These are phyloP conservation scores for Micrasema minimum DNA, from an alignment of 1,140 invertebrate genomes.

Conservation along the genomic window DNA sequence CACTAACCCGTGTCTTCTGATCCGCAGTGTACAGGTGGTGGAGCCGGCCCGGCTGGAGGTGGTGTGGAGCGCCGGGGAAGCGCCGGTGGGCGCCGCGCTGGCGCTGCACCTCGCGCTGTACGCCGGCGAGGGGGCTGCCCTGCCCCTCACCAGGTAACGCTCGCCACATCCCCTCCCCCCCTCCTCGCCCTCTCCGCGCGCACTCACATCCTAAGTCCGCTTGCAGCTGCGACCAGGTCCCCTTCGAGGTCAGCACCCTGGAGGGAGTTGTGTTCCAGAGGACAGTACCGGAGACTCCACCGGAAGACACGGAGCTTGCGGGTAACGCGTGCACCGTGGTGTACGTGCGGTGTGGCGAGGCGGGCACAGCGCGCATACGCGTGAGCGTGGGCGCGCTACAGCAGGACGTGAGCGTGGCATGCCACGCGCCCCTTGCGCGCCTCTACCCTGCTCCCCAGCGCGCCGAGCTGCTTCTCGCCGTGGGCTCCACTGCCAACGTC, in stretches of 20 bases:
- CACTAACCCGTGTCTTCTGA: too few species aligned
- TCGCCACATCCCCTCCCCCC: too few species aligned
- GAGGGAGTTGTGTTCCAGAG: constrained; percentile 47
- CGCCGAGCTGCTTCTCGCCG: constrained; percentile 30
- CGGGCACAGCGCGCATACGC: constrained; percentile 32
- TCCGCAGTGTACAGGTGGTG: constrained; percentile 42
- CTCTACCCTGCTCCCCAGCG: constrained; percentile 29
- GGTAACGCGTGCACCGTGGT: constrained; percentile 45
- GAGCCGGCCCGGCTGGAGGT: constrained; percentile 45
- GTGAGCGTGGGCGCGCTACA: constrained; percentile 23
- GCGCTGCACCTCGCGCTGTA: constrained; percentile 45
- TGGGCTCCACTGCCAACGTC: constrained; percentile 46
- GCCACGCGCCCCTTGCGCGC: constrained; percentile 42
- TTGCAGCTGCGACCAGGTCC: constrained; percentile 46
- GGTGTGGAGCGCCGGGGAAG: constrained; percentile 45
- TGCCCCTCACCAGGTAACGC: constrained; percentile 43
- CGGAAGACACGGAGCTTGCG: constrained; percentile 10
- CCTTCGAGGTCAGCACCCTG: constrained; percentile 41
- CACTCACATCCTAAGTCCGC: too few species aligned
- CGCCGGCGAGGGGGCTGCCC: constrained; percentile 12
- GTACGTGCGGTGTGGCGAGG: constrained; percentile 30
- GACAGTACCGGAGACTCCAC: not conserved
- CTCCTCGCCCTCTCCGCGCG: too few species aligned
- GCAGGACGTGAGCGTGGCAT: constrained; percentile 38
- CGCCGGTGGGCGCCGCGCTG: constrained; percentile 33